Conservation (phyloP, 2,888 invertebrate species). For the Suillia variegata region DNA sequence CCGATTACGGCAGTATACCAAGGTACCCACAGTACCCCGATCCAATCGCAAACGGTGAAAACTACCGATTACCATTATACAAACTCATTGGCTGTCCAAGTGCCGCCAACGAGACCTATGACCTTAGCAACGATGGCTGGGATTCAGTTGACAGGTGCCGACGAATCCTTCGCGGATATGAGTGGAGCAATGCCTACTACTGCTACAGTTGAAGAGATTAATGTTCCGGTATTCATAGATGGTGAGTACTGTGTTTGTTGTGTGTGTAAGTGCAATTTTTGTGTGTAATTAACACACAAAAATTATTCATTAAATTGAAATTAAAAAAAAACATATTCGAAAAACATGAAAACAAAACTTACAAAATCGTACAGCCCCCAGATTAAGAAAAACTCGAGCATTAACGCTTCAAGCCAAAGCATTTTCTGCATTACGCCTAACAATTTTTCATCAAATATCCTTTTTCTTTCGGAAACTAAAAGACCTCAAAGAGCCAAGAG, state of each 20-base stretch:
- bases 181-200: slow-evolving; percentile 60
- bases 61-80: slow-evolving; percentile 34
- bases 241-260: slow-evolving; percentile 58
- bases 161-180: slow-evolving; percentile 51
- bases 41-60: slow-evolving; percentile 18
- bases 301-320: not conserved
- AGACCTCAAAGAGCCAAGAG: too few species aligned
- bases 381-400: too few species aligned
- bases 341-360: not conserved
- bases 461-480: too few species aligned
- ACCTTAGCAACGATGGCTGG: slow-evolving; percentile 51
- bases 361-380: too few species aligned
- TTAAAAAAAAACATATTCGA: not conserved
- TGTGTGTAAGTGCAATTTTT: slow-evolving; percentile 37
- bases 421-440: too few species aligned
- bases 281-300: slow-evolving; percentile 23
- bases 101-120: slow-evolving; percentile 7
- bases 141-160: slow-evolving; percentile 54
- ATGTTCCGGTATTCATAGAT: slow-evolving; percentile 60
- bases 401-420: too few species aligned
- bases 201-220: slow-evolving; percentile 60
- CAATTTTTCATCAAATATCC: too few species aligned
- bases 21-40: slow-evolving; percentile 11
- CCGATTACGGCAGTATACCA: too few species aligned
- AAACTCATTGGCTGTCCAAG: slow-evolving; percentile 5